These are phyloP conservation scores for Apostichopus japonicus DNA, from an alignment of 35 echinoderm and acorn worm species.

Conservation along the genomic window DNA sequence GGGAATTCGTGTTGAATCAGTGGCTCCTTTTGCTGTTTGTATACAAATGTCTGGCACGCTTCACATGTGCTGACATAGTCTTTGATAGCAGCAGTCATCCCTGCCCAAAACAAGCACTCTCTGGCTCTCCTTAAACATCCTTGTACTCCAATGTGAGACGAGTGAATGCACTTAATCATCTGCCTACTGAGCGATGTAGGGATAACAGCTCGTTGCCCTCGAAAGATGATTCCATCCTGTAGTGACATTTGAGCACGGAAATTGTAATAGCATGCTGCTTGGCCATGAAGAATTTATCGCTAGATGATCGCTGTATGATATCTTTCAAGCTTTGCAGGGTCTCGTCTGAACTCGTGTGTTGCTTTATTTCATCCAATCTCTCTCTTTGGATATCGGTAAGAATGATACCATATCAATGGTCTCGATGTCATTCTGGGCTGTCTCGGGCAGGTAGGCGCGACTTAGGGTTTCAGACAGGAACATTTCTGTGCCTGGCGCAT, in stretches of 20 bases:
- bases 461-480: slow-evolving; percentile 7
- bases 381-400: slow-evolving; percentile 35
- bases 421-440: neutral
- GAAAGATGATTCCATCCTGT: slow-evolving; percentile 44
- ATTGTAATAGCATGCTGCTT: neutral
- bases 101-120: slow-evolving; percentile 41
- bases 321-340: slow-evolving; percentile 10
- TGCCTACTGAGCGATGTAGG: neutral
- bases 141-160: slow-evolving; percentile 10
- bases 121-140: slow-evolving; percentile 50
- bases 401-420: slow-evolving; percentile 42
- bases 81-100: slow-evolving; percentile 31
- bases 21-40: neutral
- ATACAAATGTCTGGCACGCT: slow-evolving; percentile 6
- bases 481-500: slow-evolving; percentile 64
- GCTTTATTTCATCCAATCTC: neutral
- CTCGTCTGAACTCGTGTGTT: neutral
- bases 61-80: slow-evolving; percentile 44
- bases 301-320: no score
- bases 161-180: neutral
- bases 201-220: slow-evolving; percentile 7
- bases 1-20: slow-evolving; percentile 12
- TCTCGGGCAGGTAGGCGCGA: slow-evolving; percentile 17
- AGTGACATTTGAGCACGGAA: neutral
- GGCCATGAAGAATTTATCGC: neutral